Evolutionary conservation across 2,113 vertebrate species (phyloP).

Genomic region (Cyprinodon tularosa): DNA sequence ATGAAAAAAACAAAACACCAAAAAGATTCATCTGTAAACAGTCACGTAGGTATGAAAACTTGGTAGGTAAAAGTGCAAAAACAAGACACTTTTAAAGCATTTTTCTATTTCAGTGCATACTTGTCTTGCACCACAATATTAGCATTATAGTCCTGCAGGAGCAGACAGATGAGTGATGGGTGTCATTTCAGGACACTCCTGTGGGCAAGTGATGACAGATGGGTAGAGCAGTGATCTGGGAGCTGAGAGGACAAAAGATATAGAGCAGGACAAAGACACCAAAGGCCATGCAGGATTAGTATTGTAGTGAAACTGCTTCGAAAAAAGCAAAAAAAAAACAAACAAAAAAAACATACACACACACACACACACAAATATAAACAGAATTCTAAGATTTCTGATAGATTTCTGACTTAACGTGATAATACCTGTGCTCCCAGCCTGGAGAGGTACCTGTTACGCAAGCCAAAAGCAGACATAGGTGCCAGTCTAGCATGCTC

Average conservation of each 20-base stretch:
- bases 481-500: conserved; percentile 74
- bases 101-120: conserved; percentile 6
- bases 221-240: conserved; percentile 79
- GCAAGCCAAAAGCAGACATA: conserved; percentile 82
- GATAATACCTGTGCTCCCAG: conserved; percentile 83
- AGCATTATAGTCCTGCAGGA: neutral
- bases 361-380: neutral
- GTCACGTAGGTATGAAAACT: conserved; percentile 7
- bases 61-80: conserved; percentile 1
- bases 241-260: conserved; percentile 73
- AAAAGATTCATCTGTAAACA: neutral
- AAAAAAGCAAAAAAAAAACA: neutral
- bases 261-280: neutral
- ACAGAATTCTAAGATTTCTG: neutral
- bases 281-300: neutral
- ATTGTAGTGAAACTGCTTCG: conserved; percentile 5
- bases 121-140: conserved; percentile 12
- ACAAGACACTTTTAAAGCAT: conserved; percentile 8
- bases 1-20: neutral
- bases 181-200: conserved; percentile 85
- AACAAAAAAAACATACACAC: neutral
- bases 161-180: conserved; percentile 37
- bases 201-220: conserved; percentile 81
- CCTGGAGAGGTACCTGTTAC: conserved; percentile 86
- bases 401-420: conserved; percentile 4